Percentiles rank a stretch among this genome's conserved stretches.
phyloP scores from a whole-genome alignment of 2,888 invertebrate species.

The Hemicrepidius hirtus region DNA sequence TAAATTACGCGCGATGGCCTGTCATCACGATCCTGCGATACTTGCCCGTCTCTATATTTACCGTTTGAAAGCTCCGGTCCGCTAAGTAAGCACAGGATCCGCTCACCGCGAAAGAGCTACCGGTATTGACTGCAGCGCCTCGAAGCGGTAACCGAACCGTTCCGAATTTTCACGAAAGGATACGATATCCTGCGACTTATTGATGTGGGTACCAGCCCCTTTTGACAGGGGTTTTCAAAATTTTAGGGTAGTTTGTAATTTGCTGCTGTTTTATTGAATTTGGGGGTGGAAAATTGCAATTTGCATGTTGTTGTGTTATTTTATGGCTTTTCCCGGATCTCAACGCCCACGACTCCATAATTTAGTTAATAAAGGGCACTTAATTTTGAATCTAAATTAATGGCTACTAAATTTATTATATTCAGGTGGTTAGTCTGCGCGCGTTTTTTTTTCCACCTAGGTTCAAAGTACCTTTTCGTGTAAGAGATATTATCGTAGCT shows the following conservation, averaged over 20 bases:
- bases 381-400: conserved; percentile 45
- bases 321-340: conserved; percentile 39
- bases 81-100: conserved; percentile 46
- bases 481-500: conserved; percentile 8
- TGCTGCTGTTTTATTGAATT: conserved; percentile 56
- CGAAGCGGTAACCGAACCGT: conserved; percentile 53
- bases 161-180: conserved; percentile 52
- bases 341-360: conserved; percentile 39
- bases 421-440: not conserved
- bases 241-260: conserved; percentile 56
- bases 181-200: conserved; percentile 58
- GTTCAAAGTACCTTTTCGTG: conserved; percentile 10
- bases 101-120: conserved; percentile 47
- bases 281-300: conserved; percentile 53
- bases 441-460: not conserved
- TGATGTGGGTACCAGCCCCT: conserved; percentile 59
- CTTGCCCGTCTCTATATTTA: conserved; percentile 31
- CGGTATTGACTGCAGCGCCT: conserved; percentile 61
- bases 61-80: conserved; percentile 46
- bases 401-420: conserved; percentile 24
- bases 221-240: conserved; percentile 58
- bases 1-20: conserved; percentile 41
- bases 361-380: conserved; percentile 43
- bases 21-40: conserved; percentile 37
- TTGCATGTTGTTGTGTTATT: conserved; percentile 53